Base-by-base conservation (phyloP, 2,888 invertebrate species). In the Germaria angustata region DNA sequence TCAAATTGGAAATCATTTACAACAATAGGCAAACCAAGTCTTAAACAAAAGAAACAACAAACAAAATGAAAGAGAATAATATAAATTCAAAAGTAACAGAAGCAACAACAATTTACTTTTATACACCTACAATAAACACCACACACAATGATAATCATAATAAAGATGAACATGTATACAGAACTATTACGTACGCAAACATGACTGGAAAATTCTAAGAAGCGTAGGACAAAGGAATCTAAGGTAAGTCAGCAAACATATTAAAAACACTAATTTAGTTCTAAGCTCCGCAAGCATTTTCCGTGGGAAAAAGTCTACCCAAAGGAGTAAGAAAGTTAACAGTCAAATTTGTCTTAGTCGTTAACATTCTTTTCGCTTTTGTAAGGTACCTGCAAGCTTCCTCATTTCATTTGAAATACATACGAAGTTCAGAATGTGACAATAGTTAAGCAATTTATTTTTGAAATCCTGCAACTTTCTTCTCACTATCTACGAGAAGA, bases 1-100 rank as follows among this genome's bases (percentile, higher is more conserved):
- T 72, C 46, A 68, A 66, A 39, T 61, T 63, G 41, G 46, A 81
- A 73, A 79, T 66, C 72, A 34, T 66, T 73, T 53, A 73, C 41
- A 73, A 59, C 66, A 73, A 66, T 34, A 79, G 57, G 28, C 36
- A 57, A 57, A 11, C 49, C 65, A 51, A 22, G 32, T 20, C 34
- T 28, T 11, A 46, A 44, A 22, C 41, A 77, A 61, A 59, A 22
- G 41, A 59, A 75, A 39, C 49, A 57, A 72, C 53, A 53, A 13
- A 9, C 24, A 39, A 63, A n/a, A 51, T 28, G 41, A 41, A 51
- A 28, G 15, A 28, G 39, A 49, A 22, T 24, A n/a, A n/a, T n/a
- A n/a, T n/a, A 51, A 63, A n/a, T 15, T 20, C 39, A 32, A 36
- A 66, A 76, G 28, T 41, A 53, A 28, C 55, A 72, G 15, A 22